Base-by-base conservation (phyloP, 2,113 vertebrate genomes). In the Sisor rabdophorus region DNA sequence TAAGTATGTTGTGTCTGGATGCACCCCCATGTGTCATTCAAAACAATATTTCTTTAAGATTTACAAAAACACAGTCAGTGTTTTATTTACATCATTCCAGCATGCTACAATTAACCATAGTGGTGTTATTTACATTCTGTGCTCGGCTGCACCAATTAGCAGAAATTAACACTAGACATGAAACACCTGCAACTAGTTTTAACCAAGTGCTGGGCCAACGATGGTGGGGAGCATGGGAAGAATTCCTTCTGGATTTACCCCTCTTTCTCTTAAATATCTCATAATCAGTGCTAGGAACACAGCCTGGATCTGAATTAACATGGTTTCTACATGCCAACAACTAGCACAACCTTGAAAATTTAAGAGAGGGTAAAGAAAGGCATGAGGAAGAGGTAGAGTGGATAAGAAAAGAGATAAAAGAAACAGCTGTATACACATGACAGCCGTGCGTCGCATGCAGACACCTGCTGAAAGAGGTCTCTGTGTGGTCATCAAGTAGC, bases 401-500 rank as follows among this genome's bases (percentile, higher is more conserved):
- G 48, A 48, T 56, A 56, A 71, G 40, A 40, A 82, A 78, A 80
- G 73, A 87, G 89, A 92, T 91, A 86, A 91, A 91, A 92, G 88
- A 88, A 91, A 91, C 91, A 90, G 90, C 91, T 91, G 89, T 90
- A 91, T 87, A 90, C 91, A 91, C 91, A 91, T 90, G 88, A 90
- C 87, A 88, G 86, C 80, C 84, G 83, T 84, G 83, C 79, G 70
- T 75, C 81, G 58, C 76, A 64, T 77, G 79, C 84, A 73, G 76
- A 84, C 73, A 44, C 74, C 82, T 50, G 53, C 79, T 50, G 70
- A 63, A 84, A 83, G 82, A 83, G 84, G 87, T 88, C 86, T 86
- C 84, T 87, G 85, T 89, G 88, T 93, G 93, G 95, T 96, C 95
- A 95, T 89, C 89, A 93, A 94, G 87, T 91, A 88, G 93, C 95